Evolutionary conservation across 2,797 vertebrate genomes (phyloP), one percentile per base, ranked within the genome.

Genomic region (Macropodus opercularis): DNA sequence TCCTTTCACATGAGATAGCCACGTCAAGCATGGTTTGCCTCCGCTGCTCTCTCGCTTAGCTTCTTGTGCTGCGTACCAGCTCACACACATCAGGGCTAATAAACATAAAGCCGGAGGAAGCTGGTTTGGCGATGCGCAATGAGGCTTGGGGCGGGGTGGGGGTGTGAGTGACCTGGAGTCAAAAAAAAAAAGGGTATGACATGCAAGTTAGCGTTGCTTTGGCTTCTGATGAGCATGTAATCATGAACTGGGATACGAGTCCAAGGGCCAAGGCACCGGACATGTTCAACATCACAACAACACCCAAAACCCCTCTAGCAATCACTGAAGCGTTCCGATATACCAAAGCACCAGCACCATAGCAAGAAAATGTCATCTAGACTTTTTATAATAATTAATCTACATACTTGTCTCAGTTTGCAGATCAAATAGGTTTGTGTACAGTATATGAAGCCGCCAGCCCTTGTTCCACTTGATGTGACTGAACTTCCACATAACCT

Each of bases 1-100:
- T 59, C 68, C 79, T 89, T 91, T 84, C 86, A 89, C 86, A 88
- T 84, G 90, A 92, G 83, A 89, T 87, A 77, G 72, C 72, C 72
- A 77, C 48, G 71, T 90, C 87, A 88, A 89, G 85, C 89, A 86
- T 83, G 74, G 80, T 90, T 90, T 84, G 81, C 62, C 42, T 91
- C 79, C 48, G 43, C 57, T 74, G 79, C 72, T 64, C 85, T 89
- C 80, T 83, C 81, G 75, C 79, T 85, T 63, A 69, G 76, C 65
- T 88, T 83, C 81, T 67, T 54, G 43, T 71, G 75, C 75, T 35
- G 53, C 85, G 76, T 36, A 79, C 72, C 81, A 75, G 70, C 83
- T 88, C 85, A 80, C 77, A 80, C 74, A 64, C 74, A 85, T 87
- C 87, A 85, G 36, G 57, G 63, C 72, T 81, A 86, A 91, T 89